Conservation (phyloP, 2,113 vertebrate genomes). For the Myotis yumanensis region DNA sequence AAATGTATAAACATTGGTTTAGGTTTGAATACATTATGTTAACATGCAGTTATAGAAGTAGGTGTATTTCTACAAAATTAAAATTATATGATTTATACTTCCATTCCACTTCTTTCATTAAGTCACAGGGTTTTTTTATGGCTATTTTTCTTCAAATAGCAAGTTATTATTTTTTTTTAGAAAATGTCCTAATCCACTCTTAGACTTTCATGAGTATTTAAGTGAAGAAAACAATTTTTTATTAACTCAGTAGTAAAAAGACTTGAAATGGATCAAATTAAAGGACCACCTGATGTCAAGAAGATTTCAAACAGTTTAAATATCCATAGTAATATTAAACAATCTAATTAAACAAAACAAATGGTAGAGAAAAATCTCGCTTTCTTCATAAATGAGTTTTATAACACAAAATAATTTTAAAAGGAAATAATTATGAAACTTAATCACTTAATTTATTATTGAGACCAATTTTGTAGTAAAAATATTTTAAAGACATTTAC, state of each 20-base stretch:
- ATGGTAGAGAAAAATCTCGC: not conserved
- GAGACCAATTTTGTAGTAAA: not conserved
- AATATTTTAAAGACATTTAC: not conserved
- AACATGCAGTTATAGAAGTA: not conserved
- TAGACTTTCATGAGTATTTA: constrained; percentile 6
- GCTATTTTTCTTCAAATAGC: not conserved
- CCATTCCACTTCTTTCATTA: not conserved
- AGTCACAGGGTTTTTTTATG: not conserved
- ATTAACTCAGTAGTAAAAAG: not conserved
- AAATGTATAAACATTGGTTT: not conserved
- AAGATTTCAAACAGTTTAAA: constrained; percentile 33
- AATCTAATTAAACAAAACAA: not conserved
- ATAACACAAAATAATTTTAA: constrained; percentile 2
- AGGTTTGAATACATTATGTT: not conserved
- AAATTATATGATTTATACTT: not conserved
- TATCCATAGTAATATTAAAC: not conserved
- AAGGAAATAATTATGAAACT: not conserved
- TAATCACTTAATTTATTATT: not conserved
- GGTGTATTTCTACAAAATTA: not conserved
- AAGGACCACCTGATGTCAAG: not conserved
- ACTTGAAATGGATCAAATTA: constrained; percentile 21
- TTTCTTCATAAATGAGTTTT: constrained; percentile 30
- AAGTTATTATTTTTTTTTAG: not conserved
- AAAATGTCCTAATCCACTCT: not conserved
- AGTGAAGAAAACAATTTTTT: not conserved